A percentile compares a stretch with the other conserved stretches of the same genome.
phyloP scores from a whole-genome alignment of 2,888 invertebrate genomes.

The Deilephila porcellus region DNA sequence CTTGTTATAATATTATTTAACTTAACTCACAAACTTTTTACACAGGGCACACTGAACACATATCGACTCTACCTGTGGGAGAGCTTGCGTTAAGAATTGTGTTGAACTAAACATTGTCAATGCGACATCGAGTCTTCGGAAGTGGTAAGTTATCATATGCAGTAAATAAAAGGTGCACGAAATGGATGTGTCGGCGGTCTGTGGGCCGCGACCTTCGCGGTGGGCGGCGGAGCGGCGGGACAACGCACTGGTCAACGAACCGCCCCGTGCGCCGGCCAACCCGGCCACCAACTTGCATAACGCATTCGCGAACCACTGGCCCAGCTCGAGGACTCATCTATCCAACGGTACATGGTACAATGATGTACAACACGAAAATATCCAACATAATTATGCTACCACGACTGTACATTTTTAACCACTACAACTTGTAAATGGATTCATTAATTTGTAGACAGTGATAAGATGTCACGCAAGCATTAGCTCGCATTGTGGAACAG shows the following conservation, averaged over 20 bases:
- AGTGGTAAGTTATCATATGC: slow-evolving; percentile 33
- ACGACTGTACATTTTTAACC: not conserved
- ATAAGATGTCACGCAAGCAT: slow-evolving; percentile 61
- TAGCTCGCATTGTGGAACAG: slow-evolving; percentile 74
- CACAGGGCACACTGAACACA: slow-evolving; percentile 80
- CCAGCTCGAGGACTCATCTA: slow-evolving; percentile 65
- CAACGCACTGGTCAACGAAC: slow-evolving; percentile 84
- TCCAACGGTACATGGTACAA: not conserved
- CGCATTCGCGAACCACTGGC: slow-evolving; percentile 62
- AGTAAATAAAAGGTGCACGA: slow-evolving; percentile 39
- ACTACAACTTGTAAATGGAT: slow-evolving; percentile 35
- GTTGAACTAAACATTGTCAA: slow-evolving; percentile 54
- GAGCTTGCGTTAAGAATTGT: slow-evolving; percentile 52
- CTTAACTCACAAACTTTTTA: slow-evolving; percentile 70
- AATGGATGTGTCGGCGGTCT: slow-evolving; percentile 58
- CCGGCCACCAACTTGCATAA: slow-evolving; percentile 74
- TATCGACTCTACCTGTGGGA: slow-evolving; percentile 79
- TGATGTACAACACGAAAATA: not conserved
- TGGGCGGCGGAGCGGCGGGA: slow-evolving; percentile 77
- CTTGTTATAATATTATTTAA: slow-evolving; percentile 60
- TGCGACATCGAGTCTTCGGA: slow-evolving; percentile 28
- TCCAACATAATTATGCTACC: not conserved
- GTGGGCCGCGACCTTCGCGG: slow-evolving; percentile 81
- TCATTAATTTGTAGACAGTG: slow-evolving; percentile 57
- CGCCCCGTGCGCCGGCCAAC: slow-evolving; percentile 66